These are phyloP conservation scores for Doris montereyensis DNA, from an alignment of 2,888 invertebrate genomes.

Conservation along the genomic window DNA sequence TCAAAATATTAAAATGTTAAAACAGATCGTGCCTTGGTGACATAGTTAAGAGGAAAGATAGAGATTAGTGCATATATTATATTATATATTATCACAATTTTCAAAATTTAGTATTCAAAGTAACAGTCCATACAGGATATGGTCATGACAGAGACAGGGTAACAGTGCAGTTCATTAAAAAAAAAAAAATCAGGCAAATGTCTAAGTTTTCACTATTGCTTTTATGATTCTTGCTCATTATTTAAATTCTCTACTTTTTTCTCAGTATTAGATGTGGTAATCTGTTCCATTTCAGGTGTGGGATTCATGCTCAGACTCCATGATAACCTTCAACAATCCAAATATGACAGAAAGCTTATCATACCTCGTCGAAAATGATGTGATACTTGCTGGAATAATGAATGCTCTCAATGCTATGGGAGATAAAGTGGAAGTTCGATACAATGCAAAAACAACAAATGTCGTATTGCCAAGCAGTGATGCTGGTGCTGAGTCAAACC, in stretches of 20 bases:
- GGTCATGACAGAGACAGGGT: too few species aligned
- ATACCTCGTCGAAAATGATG: constrained; percentile 94
- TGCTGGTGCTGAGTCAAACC: constrained; percentile 45
- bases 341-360: constrained; percentile 84
- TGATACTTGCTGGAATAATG: constrained; percentile 80
- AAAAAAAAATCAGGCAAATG: too few species aligned
- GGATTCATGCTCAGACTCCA: constrained; percentile 92
- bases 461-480: constrained; percentile 42
- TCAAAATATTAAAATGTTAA: too few species aligned
- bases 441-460: constrained; percentile 81
- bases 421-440: constrained; percentile 79
- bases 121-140: too few species aligned
- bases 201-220: too few species aligned
- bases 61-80: too few species aligned
- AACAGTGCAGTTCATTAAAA: too few species aligned
- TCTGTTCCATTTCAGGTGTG: constrained; percentile 88
- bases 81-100: too few species aligned
- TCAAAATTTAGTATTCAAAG: too few species aligned
- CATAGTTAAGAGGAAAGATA: too few species aligned
- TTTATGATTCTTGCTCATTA: background rate
- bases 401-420: constrained; percentile 76
- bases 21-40: too few species aligned
- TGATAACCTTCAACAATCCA: constrained; percentile 87
- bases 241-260: background rate
- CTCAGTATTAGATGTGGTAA: too few species aligned